A percentile compares a stretch with the other conserved stretches of the same genome.
phyloP scores from a whole-genome alignment of 2,888 invertebrate genomes.

The Piscicola geometra region DNA sequence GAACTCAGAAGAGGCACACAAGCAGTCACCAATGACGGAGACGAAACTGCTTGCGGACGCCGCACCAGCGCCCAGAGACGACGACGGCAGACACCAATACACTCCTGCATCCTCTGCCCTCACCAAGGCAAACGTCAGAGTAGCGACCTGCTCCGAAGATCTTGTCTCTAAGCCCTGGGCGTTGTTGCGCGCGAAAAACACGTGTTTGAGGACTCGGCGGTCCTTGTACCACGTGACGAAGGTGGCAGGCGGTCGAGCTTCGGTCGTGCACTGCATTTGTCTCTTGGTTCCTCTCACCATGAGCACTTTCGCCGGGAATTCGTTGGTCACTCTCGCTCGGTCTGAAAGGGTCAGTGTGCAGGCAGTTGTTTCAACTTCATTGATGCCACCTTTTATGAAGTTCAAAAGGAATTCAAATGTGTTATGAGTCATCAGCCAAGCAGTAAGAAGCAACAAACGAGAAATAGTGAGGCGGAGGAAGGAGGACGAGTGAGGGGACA shows the following conservation, averaged over 20 bases:
- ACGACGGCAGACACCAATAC: background rate
- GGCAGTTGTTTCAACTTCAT: no score
- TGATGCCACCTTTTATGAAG: no score
- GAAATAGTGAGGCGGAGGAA: no score
- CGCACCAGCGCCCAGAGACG: background rate
- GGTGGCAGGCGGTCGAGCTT: background rate
- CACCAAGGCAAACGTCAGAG: background rate
- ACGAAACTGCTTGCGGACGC: background rate
- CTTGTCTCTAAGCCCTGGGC: background rate
- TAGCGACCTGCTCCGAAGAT: background rate
- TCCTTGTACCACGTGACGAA: slow-evolving; percentile 9
- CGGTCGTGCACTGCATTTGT: background rate
- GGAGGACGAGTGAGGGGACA: background rate
- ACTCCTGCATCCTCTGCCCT: background rate
- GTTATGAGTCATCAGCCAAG: no score
- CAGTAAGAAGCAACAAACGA: no score
- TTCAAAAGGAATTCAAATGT: no score
- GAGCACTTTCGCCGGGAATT: background rate
- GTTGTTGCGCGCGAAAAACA: background rate
- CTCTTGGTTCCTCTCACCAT: background rate
- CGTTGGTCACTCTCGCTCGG: background rate
- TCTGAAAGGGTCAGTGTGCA: no score
- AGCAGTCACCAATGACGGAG: no score
- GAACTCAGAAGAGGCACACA: no score
- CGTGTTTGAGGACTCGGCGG: background rate